Conservation (phyloP, 2,888 invertebrate species). For the Tenthredo notha region DNA sequence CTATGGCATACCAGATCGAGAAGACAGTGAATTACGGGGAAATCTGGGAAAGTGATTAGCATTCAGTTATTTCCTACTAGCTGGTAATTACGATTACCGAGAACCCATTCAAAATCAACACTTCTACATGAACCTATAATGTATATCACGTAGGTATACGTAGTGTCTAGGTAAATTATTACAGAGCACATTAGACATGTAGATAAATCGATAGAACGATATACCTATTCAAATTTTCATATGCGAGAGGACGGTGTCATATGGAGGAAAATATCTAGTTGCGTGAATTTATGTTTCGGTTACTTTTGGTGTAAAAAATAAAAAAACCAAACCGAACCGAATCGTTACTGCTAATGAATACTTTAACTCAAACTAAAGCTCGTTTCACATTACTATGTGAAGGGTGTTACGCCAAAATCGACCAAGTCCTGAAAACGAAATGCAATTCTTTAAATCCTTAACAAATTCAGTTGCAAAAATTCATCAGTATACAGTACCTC, state of each 20-base stretch:
- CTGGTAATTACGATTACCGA: conserved; percentile 11
- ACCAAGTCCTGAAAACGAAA: background rate
- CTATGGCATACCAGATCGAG: background rate
- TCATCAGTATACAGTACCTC: too few species aligned
- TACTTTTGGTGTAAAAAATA: background rate
- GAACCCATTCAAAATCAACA: background rate
- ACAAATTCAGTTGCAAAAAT: too few species aligned
- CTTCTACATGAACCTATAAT: background rate
- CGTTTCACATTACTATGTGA: too few species aligned
- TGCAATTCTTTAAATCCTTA: too few species aligned
- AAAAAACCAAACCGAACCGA: background rate
- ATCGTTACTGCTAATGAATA: background rate
- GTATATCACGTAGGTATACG: too few species aligned
- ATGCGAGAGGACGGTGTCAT: background rate
- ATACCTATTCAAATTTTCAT: background rate
- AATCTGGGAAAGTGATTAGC: conserved; percentile 46
- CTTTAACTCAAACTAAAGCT: background rate
- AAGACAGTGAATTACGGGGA: conserved; percentile 50
- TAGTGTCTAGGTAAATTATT: background rate
- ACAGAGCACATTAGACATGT: background rate
- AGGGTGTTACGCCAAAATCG: background rate
- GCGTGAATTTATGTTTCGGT: background rate
- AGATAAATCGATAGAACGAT: background rate
- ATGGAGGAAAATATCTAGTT: background rate
- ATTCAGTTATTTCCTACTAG: conserved; percentile 37